phyloP scores from a whole-genome alignment of 2,113 vertebrate genomes.

The Formicarius rufipectus region DNA sequence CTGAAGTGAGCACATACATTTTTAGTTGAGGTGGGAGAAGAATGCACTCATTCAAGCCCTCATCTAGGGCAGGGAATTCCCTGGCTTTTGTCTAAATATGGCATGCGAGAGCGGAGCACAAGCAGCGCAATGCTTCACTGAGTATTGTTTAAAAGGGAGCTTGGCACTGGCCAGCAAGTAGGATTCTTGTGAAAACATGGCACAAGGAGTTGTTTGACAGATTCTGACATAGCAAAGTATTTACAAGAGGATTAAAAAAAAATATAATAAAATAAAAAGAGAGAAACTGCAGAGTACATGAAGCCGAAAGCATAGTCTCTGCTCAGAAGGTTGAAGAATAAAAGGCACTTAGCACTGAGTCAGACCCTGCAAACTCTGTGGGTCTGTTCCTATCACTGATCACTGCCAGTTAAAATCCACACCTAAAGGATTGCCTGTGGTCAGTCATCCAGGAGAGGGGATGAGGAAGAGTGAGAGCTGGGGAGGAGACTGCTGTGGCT shows the following conservation, averaged over 20 bases:
- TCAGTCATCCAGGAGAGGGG: neutral
- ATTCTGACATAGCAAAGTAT: conserved; percentile 57
- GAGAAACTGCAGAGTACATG: neutral
- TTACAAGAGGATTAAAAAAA: neutral
- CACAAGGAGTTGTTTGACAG: conserved; percentile 75
- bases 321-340: neutral
- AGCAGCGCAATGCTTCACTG: conserved; percentile 49
- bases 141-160: conserved; percentile 70
- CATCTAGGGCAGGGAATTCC: conserved; percentile 68
- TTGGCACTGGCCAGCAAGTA: conserved; percentile 49
- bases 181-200: conserved; percentile 70
- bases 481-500: neutral
- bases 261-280: neutral
- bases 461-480: neutral
- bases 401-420: neutral
- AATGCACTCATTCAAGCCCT: neutral
- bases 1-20: neutral
- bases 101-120: conserved; percentile 37
- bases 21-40: conserved; percentile 1
- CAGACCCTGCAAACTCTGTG: neutral
- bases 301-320: neutral
- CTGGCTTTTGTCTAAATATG: conserved; percentile 80
- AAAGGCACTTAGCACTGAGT: neutral
- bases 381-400: neutral
- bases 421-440: neutral